Evolutionary conservation across 1,140 invertebrate species (phyloP).

Genomic region (Papilio aristodemus): DNA sequence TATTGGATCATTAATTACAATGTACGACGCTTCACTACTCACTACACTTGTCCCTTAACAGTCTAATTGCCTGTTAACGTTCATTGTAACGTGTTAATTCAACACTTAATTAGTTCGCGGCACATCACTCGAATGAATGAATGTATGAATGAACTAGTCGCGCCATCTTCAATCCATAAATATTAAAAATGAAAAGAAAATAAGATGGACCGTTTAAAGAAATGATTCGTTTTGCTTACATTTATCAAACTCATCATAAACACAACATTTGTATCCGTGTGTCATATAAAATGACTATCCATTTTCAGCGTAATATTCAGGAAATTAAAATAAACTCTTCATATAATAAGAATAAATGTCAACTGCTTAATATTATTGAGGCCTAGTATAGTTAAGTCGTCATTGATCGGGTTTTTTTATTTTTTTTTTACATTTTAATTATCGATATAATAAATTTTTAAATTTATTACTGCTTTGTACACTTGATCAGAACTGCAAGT

Average conservation of each 20-base stretch:
- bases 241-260: too few species aligned
- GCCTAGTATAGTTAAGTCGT: too few species aligned
- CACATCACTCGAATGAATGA: constrained; percentile 45
- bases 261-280: background rate
- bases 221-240: background rate
- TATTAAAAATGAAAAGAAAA: constrained; percentile 14
- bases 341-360: too few species aligned
- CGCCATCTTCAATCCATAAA: constrained; percentile 8
- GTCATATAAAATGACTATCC: background rate
- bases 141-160: constrained; percentile 40
- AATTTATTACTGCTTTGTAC: too few species aligned
- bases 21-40: constrained; percentile 31
- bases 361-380: too few species aligned
- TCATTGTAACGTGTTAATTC: constrained; percentile 41
- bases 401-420: too few species aligned
- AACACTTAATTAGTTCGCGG: constrained; percentile 41
- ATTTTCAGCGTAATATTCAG: background rate
- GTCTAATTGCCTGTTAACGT: constrained; percentile 44
- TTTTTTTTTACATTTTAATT: too few species aligned
- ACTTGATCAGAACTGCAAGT: too few species aligned
- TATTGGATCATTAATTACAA: constrained; percentile 42
- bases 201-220: background rate
- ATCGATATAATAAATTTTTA: too few species aligned
- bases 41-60: constrained; percentile 36
- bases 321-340: too few species aligned